Percentiles rank a stretch among this genome's conserved stretches.
Evolutionary conservation across 2,888 invertebrate species (phyloP).

Genomic region (Phytoseiulus persimilis): DNA sequence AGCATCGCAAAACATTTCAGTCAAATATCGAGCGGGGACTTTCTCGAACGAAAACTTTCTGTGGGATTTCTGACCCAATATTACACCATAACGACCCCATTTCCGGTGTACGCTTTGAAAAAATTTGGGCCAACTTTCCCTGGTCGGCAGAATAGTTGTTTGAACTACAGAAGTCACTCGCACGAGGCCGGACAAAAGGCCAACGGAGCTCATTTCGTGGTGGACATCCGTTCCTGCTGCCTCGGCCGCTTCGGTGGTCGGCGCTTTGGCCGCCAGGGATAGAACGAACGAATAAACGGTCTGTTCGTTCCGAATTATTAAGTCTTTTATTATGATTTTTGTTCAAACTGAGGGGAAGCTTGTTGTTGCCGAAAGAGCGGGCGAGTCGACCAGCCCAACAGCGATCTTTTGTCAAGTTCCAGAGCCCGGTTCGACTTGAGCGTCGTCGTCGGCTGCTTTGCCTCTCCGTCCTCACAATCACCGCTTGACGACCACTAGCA

Average conservation of each 20-base stretch:
- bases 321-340: slow-evolving; percentile 5
- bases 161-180: background rate
- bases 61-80: too few species aligned
- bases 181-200: background rate
- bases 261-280: background rate
- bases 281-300: background rate
- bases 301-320: background rate
- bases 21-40: too few species aligned
- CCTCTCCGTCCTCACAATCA: background rate
- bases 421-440: background rate
- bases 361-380: background rate
- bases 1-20: too few species aligned
- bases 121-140: too few species aligned
- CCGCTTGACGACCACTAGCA: background rate
- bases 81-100: too few species aligned
- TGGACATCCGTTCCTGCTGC: background rate
- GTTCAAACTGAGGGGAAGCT: background rate
- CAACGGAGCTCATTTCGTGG: background rate
- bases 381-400: background rate
- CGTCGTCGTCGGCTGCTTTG: background rate
- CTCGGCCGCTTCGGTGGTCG: background rate
- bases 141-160: background rate
- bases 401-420: background rate
- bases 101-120: too few species aligned
- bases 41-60: too few species aligned